Evolutionary conservation across 1,140 invertebrate species (phyloP).

Genomic region (Cylas formicarius): DNA sequence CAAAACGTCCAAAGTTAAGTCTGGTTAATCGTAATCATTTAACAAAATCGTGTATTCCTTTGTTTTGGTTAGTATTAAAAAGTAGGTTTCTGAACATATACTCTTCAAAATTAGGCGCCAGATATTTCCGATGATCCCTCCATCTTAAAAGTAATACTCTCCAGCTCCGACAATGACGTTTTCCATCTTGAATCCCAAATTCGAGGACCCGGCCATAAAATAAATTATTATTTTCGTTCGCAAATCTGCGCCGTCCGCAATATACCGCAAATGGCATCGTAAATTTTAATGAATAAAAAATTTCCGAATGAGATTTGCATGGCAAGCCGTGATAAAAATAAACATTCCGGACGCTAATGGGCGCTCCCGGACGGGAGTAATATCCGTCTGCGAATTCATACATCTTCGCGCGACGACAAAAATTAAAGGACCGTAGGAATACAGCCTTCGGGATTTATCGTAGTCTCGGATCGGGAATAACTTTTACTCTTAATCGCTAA

Average conservation of each 20-base stretch:
- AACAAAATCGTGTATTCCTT: conserved; percentile 1
- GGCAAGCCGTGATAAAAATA: background rate
- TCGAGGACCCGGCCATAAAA: background rate
- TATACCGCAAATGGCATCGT: background rate
- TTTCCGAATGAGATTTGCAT: background rate
- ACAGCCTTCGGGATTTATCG: no score
- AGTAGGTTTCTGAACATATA: background rate
- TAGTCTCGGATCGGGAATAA: no score
- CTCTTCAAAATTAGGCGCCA: background rate
- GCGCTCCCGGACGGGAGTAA: no score
- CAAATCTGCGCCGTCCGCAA: background rate
- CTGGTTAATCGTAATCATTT: background rate
- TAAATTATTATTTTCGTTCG: background rate
- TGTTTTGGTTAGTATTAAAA: background rate
- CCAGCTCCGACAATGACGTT: background rate
- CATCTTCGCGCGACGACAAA: no score
- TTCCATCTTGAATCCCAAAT: background rate
- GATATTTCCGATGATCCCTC: background rate
- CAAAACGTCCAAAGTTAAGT: no score
- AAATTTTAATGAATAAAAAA: conserved; percentile 5
- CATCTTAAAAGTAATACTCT: background rate
- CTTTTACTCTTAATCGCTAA: no score
- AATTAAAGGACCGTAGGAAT: no score
- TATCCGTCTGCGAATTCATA: no score
- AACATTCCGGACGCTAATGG: background rate